Percentiles rank a stretch among this genome's conserved stretches.
phyloP scores from a whole-genome alignment of 1,140 invertebrate genomes.

The Oedothorax gibbosus region DNA sequence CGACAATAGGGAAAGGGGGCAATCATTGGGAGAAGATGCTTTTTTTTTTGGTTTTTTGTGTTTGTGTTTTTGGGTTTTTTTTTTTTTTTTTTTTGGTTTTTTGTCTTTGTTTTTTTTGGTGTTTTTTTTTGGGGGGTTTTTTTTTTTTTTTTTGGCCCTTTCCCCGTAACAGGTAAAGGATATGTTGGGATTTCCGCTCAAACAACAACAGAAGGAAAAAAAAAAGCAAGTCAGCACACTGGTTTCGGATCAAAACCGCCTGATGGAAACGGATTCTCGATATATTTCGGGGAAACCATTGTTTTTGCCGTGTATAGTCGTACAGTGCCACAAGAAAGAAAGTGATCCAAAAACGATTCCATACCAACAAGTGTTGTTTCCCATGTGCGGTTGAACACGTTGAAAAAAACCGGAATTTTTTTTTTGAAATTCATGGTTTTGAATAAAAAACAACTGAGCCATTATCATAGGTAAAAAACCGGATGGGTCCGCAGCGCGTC shows the following conservation, averaged over 20 bases:
- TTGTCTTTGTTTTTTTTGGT: too few species aligned
- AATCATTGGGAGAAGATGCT: too few species aligned
- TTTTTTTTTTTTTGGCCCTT: background rate
- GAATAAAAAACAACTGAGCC: background rate
- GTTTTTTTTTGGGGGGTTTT: accelerated
- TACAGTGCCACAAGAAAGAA: background rate
- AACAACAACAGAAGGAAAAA: too few species aligned
- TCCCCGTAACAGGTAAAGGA: background rate
- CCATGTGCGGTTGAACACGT: background rate
- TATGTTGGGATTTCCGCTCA: background rate
- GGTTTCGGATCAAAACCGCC: background rate
- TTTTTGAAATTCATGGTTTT: background rate
- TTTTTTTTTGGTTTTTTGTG: too few species aligned
- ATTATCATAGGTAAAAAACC: background rate
- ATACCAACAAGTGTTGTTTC: background rate
- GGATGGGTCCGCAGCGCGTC: background rate
- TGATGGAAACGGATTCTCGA: background rate
- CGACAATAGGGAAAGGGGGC: too few species aligned
- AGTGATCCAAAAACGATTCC: background rate
- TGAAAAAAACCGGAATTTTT: too few species aligned
- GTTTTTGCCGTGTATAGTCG: background rate
- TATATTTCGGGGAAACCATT: slow-evolving; percentile 3
- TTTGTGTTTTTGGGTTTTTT: too few species aligned
- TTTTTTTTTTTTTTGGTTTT: too few species aligned
- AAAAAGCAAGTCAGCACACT: background rate